phyloP scores from a whole-genome alignment of 2,888 invertebrate species.

The Hirtodrosophila histrioides region DNA sequence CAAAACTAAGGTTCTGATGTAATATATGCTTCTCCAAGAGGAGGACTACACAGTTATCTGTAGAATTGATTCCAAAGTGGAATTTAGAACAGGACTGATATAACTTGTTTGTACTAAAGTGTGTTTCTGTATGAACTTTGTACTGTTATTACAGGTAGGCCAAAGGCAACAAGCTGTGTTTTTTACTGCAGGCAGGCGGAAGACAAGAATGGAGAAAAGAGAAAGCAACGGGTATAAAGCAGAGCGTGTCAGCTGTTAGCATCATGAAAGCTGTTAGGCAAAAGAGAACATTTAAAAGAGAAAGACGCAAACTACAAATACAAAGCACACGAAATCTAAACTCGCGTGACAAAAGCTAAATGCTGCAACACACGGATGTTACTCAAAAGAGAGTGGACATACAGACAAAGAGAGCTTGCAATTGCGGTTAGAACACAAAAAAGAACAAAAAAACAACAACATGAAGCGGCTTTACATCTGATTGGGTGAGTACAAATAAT shows the following conservation, averaged over 20 bases:
- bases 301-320: conserved; percentile 11
- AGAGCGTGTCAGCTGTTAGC: conserved; percentile 9
- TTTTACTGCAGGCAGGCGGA: conserved; percentile 22
- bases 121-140: too few relatives aligned
- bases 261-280: conserved; percentile 16
- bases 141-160: too few relatives aligned
- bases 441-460: conserved; percentile 14
- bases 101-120: too few relatives aligned
- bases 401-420: neutral
- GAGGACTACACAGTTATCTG: too few relatives aligned
- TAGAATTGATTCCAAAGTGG: too few relatives aligned
- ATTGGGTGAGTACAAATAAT: conserved; percentile 6
- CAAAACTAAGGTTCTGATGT: too few relatives aligned
- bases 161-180: too few relatives aligned
- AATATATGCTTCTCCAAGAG: too few relatives aligned
- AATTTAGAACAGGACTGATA: too few relatives aligned
- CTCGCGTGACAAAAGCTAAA: conserved; percentile 29
- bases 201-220: neutral
- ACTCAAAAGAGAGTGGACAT: conserved; percentile 6
- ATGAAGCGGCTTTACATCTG: conserved; percentile 20
- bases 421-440: conserved; percentile 10
- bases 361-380: conserved; percentile 13
- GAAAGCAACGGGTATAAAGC: conserved; percentile 1
- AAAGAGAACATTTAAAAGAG: neutral
- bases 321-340: conserved; percentile 12